phyloP scores from a whole-genome alignment of 37 sponge, comb jelly and placozoan genomes.

The Halisarca cf. caerulea region DNA sequence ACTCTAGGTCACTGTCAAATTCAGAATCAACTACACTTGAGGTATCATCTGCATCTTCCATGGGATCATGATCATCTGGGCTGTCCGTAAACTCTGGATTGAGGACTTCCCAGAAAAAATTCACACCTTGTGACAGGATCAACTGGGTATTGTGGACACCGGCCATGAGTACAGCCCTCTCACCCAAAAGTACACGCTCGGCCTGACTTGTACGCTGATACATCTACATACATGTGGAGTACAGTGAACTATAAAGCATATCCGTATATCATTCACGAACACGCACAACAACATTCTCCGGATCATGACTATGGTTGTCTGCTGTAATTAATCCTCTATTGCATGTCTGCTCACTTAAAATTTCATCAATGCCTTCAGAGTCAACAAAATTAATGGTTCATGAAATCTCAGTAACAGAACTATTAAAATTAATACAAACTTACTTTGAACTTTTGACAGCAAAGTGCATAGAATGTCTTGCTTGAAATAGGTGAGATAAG shows the following conservation, averaged over 20 bases:
- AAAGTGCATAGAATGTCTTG: neutral
- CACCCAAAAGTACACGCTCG: neutral
- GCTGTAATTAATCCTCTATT: no score
- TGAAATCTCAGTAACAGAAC: neutral
- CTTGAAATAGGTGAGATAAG: neutral
- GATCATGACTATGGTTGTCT: no score
- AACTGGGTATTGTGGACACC: neutral
- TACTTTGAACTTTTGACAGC: neutral
- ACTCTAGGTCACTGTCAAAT: neutral
- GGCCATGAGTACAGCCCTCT: neutral
- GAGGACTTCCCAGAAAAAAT: neutral
- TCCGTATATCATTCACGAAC: no score
- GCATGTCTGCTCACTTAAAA: no score
- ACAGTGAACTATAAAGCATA: no score
- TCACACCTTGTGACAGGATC: neutral
- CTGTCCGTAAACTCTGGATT: neutral
- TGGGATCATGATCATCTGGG: neutral
- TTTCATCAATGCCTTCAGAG: no score
- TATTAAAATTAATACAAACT: neutral
- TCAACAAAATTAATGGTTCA: no score
- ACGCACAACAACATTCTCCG: no score
- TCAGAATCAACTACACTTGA: neutral
- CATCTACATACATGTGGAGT: no score
- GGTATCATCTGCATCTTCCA: neutral
- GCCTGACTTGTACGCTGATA: no score